phyloP scores from a whole-genome alignment of 1,140 invertebrate species.

The Zaprionus nigranus region DNA sequence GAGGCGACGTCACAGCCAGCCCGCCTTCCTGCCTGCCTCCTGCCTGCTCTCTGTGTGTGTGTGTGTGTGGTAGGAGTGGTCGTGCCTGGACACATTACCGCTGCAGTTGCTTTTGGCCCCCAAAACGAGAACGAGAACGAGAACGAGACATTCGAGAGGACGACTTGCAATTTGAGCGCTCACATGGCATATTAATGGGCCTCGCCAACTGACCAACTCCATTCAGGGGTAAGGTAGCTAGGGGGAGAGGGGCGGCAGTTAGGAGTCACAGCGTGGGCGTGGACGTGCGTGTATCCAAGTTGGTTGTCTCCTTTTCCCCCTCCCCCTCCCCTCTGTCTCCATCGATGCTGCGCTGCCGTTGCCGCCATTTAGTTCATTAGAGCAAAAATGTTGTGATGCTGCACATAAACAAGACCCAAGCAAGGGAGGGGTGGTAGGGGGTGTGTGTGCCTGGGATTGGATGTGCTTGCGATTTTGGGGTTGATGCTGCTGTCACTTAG shows the following conservation, averaged over 20 bases:
- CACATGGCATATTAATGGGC: conserved; percentile 74
- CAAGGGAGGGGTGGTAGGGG: not conserved
- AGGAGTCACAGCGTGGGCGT: not conserved
- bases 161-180: conserved; percentile 77
- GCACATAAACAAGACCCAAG: conserved; percentile 55
- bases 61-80: conserved; percentile 41
- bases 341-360: not conserved
- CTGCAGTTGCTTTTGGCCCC: conserved; percentile 49
- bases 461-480: conserved; percentile 8
- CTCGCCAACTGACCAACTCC: conserved; percentile 51
- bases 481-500: conserved; percentile 36
- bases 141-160: conserved; percentile 54
- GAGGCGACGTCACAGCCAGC: conserved; percentile 4
- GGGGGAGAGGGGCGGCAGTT: not conserved
- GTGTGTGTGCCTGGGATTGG: not conserved
- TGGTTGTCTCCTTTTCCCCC: conserved; percentile 1
- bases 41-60: not conserved
- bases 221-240: too few relatives aligned
- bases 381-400: conserved; percentile 72
- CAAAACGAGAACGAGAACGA: conserved; percentile 42
- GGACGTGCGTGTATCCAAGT: conserved; percentile 34
- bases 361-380: conserved; percentile 77
- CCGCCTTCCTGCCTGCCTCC: not conserved
- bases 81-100: conserved; percentile 66
- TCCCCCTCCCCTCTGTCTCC: not conserved